Percentiles rank a stretch among this genome's conserved stretches.
phyloP scores from a whole-genome alignment of 1,140 invertebrate genomes.

The Cotesia glomerata region DNA sequence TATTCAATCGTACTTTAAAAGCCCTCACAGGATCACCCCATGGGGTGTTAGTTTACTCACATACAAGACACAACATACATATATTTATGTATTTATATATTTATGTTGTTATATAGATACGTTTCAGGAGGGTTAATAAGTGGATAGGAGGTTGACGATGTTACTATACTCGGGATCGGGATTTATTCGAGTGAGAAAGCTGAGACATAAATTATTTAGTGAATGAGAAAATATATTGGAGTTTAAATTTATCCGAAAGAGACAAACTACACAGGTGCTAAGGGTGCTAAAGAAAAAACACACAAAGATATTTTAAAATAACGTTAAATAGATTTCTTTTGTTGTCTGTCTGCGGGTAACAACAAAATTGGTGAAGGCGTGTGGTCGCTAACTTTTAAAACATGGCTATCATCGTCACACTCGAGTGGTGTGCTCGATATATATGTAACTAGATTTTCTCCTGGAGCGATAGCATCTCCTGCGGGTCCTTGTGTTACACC shows the following conservation, averaged over 20 bases:
- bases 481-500: not conserved
- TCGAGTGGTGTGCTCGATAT: no score
- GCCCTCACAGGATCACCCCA: constrained; percentile 4
- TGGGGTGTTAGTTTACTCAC: constrained; percentile 23
- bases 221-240: not conserved
- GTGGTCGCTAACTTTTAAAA: not conserved
- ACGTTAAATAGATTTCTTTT: not conserved
- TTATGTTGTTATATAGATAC: not conserved
- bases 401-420: not conserved
- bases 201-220: constrained; percentile 1
- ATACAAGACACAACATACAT: constrained; percentile 22
- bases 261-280: constrained; percentile 6
- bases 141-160: constrained; percentile 29
- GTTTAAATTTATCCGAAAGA: not conserved
- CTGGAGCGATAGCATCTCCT: constrained; percentile 5
- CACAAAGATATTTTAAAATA: not conserved
- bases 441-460: not conserved
- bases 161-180: not conserved
- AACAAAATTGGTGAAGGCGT: not conserved
- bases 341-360: not conserved
- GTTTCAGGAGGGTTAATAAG: constrained; percentile 23
- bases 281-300: not conserved
- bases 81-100: not conserved
- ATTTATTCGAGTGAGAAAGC: constrained; percentile 10
- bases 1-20: constrained; percentile 1